Evolutionary conservation across 2,888 invertebrate genomes (phyloP).

Genomic region (Crocallis elinguaria): DNA sequence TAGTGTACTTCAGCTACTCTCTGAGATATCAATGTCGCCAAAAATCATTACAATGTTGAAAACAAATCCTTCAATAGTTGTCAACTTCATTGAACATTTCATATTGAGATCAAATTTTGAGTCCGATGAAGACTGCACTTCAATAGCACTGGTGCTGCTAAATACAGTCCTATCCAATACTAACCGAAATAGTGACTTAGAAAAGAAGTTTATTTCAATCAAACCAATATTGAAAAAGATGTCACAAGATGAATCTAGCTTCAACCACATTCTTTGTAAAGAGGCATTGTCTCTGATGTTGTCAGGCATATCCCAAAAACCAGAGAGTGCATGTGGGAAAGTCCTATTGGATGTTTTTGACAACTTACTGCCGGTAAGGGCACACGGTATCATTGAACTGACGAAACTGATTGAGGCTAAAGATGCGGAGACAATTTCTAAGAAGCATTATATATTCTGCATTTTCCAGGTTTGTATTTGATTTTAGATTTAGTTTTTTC

Average conservation of each 20-base stretch:
- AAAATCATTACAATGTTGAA: slow-evolving; percentile 71
- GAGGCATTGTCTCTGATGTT: slow-evolving; percentile 64
- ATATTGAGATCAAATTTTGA: slow-evolving; percentile 54
- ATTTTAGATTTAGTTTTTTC: no score
- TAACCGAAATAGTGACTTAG: slow-evolving; percentile 43
- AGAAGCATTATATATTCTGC: slow-evolving; percentile 87
- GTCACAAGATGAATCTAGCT: slow-evolving; percentile 46
- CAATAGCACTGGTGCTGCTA: slow-evolving; percentile 70
- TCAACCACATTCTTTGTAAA: slow-evolving; percentile 63
- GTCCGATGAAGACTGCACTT: slow-evolving; percentile 67
- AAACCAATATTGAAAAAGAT: slow-evolving; percentile 59
- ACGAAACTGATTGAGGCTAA: slow-evolving; percentile 88
- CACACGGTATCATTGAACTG: slow-evolving; percentile 91
- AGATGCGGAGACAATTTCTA: slow-evolving; percentile 86
- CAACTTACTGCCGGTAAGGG: slow-evolving; percentile 90
- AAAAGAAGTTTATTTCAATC: slow-evolving; percentile 56
- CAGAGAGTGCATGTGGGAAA: slow-evolving; percentile 79
- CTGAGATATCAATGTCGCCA: slow-evolving; percentile 76
- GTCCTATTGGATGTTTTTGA: slow-evolving; percentile 89
- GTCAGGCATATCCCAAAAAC: slow-evolving; percentile 44
- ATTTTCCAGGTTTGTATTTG: slow-evolving; percentile 87
- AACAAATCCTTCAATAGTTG: slow-evolving; percentile 69
- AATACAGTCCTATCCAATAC: slow-evolving; percentile 69
- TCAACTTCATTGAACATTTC: slow-evolving; percentile 77
- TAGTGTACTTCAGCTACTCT: slow-evolving; percentile 76